Evolutionary conservation across 2,888 invertebrate species (phyloP).

Genomic region (Ceraclea dissimilis): DNA sequence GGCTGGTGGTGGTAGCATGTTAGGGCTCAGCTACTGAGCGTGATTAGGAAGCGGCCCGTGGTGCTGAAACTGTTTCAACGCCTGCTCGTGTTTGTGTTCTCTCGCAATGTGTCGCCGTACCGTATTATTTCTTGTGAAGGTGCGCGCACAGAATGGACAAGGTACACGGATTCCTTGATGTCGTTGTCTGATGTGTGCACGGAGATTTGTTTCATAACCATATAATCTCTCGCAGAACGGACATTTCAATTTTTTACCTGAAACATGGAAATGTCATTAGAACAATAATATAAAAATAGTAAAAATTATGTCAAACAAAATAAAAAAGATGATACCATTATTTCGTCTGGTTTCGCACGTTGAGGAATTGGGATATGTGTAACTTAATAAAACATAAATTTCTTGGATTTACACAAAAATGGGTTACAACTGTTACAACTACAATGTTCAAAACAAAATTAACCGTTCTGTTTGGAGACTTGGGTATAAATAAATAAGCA

Average conservation of each 20-base stretch:
- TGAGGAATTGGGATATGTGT: no score
- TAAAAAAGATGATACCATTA: no score
- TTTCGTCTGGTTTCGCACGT: no score
- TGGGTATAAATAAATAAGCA: no score
- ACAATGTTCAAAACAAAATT: no score
- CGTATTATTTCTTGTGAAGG: conserved; percentile 88
- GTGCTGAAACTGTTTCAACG: conserved; percentile 58
- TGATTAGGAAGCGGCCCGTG: conserved; percentile 53
- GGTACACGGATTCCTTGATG: conserved; percentile 89
- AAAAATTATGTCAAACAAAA: background rate
- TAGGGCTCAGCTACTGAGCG: conserved; percentile 45
- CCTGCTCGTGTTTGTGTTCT: conserved; percentile 73
- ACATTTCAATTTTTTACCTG: conserved; percentile 88
- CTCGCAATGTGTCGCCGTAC: conserved; percentile 85
- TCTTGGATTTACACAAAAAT: no score
- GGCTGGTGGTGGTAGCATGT: conserved; percentile 7
- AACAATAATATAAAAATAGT: background rate
- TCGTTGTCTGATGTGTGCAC: conserved; percentile 85
- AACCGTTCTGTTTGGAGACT: no score
- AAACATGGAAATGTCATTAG: conserved; percentile 31
- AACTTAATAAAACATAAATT: no score
- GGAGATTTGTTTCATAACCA: conserved; percentile 87
- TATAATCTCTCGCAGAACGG: conserved; percentile 88
- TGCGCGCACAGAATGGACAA: conserved; percentile 84
- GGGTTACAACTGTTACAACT: no score